Evolutionary conservation across 2,888 invertebrate species (phyloP).

Genomic region (Eledone cirrhosa): DNA sequence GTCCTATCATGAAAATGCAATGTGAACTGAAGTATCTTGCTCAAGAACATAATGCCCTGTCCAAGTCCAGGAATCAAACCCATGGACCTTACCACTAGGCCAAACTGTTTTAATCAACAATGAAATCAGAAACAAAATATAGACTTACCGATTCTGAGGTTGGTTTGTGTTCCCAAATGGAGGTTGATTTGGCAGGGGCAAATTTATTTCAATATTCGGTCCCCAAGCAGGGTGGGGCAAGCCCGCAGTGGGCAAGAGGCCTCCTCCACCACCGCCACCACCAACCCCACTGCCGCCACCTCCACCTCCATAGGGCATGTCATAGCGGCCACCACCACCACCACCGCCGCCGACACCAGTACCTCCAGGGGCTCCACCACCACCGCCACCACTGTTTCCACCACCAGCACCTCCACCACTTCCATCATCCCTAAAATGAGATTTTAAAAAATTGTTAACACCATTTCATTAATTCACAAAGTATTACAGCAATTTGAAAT

Average conservation of each 20-base stretch:
- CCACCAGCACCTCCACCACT: neutral
- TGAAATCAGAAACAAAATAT: too few relatives aligned
- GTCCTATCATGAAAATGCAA: too few relatives aligned
- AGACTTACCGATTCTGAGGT: too few relatives aligned
- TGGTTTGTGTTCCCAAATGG: conserved; percentile 1
- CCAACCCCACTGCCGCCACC: conserved; percentile 34
- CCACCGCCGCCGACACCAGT: conserved; percentile 37
- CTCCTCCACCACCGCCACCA: conserved; percentile 31
- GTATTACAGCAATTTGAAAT: too few relatives aligned
- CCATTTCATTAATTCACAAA: too few relatives aligned
- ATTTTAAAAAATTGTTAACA: too few relatives aligned
- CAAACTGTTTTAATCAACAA: too few relatives aligned
- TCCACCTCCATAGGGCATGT: conserved; percentile 39
- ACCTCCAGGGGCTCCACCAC: neutral
- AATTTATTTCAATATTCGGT: conserved; percentile 45
- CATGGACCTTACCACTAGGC: too few relatives aligned
- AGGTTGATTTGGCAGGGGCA: conserved; percentile 42
- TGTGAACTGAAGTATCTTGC: too few relatives aligned
- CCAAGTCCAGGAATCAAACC: too few relatives aligned
- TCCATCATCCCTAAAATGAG: conserved; percentile 47
- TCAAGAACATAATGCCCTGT: too few relatives aligned
- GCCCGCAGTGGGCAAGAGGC: conserved; percentile 40
- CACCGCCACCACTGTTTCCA: neutral
- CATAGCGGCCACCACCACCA: conserved; percentile 25
- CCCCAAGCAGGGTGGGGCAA: conserved; percentile 47